Evolutionary conservation across 2,113 vertebrate species (phyloP).

Genomic region (Phocoena sinus): DNA sequence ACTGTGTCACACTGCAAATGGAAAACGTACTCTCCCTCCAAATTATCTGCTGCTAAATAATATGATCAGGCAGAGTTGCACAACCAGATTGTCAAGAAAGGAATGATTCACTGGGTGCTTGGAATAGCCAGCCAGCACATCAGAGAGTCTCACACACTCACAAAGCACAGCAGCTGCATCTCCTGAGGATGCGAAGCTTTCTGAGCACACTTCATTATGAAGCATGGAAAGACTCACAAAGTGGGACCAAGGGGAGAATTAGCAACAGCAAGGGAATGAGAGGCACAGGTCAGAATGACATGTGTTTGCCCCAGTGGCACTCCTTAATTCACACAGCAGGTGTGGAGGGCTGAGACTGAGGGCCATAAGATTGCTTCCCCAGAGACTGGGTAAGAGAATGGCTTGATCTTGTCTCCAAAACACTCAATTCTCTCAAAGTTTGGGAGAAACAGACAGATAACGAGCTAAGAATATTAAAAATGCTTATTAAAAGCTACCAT

Average conservation of each 20-base stretch:
- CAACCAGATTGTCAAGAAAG: neutral
- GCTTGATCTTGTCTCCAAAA: neutral
- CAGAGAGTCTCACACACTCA: neutral
- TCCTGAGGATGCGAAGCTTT: neutral
- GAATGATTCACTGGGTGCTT: conserved; percentile 37
- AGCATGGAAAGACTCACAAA: neutral
- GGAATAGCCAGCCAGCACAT: neutral
- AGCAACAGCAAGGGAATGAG: neutral
- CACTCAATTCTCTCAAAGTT: neutral
- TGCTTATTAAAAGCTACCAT: neutral
- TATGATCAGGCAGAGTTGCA: conserved; percentile 23
- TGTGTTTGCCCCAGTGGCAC: rapidly evolving
- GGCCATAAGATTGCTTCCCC: neutral
- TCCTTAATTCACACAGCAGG: neutral
- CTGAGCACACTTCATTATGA: neutral
- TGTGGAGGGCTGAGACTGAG: neutral
- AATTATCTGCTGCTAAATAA: conserved; percentile 37
- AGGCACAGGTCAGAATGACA: neutral
- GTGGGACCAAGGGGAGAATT: neutral
- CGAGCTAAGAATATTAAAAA: neutral
- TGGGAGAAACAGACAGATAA: neutral
- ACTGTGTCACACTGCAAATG: neutral
- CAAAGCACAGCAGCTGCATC: neutral
- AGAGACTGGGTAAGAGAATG: neutral
- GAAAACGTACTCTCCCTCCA: conserved; percentile 33